These are phyloP conservation scores for Lateolabrax maculatus DNA, from an alignment of 2,797 vertebrate species.

Conservation along the genomic window DNA sequence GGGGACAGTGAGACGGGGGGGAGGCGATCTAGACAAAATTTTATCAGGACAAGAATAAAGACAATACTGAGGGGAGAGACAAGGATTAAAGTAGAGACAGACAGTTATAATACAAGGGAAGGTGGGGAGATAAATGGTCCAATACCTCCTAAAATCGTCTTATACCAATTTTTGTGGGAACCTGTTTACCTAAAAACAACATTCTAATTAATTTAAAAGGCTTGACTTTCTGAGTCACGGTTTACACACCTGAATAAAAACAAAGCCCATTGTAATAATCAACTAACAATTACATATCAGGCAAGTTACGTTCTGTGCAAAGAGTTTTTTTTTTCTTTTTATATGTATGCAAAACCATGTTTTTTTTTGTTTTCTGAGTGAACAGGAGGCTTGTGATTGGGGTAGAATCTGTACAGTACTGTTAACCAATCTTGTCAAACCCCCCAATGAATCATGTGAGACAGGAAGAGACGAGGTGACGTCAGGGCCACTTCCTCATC, in stretches of 20 bases:
- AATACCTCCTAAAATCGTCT: slow-evolving; percentile 55
- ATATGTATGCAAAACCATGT: slow-evolving; percentile 72
- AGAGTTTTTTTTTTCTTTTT: slow-evolving; percentile 65
- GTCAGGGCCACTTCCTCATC: slow-evolving; percentile 66
- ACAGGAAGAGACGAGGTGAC: slow-evolving; percentile 72
- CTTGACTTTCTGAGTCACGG: slow-evolving; percentile 71
- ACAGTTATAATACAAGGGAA: slow-evolving; percentile 61
- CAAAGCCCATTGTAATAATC: slow-evolving; percentile 75
- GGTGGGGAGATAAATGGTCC: slow-evolving; percentile 64
- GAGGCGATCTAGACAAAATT: slow-evolving; percentile 31
- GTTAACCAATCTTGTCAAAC: slow-evolving; percentile 78
- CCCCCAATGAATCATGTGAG: slow-evolving; percentile 79
- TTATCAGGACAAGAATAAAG: slow-evolving; percentile 46
- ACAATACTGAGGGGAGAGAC: slow-evolving; percentile 47
- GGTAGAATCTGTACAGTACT: slow-evolving; percentile 83
- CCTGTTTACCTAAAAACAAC: slow-evolving; percentile 68
- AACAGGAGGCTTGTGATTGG: slow-evolving; percentile 77
- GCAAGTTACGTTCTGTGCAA: slow-evolving; percentile 83
- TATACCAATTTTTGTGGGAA: slow-evolving; percentile 57
- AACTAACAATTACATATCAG: slow-evolving; percentile 80
- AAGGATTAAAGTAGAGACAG: slow-evolving; percentile 55
- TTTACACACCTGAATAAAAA: slow-evolving; percentile 76
- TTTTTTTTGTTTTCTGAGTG: slow-evolving; percentile 59
- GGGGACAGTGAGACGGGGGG: slow-evolving; percentile 44
- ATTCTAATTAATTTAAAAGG: slow-evolving; percentile 79